A percentile compares a stretch with the other conserved stretches of the same genome.
Evolutionary conservation across 1,140 invertebrate species (phyloP).

Genomic region (Drosophila trapezifrons): DNA sequence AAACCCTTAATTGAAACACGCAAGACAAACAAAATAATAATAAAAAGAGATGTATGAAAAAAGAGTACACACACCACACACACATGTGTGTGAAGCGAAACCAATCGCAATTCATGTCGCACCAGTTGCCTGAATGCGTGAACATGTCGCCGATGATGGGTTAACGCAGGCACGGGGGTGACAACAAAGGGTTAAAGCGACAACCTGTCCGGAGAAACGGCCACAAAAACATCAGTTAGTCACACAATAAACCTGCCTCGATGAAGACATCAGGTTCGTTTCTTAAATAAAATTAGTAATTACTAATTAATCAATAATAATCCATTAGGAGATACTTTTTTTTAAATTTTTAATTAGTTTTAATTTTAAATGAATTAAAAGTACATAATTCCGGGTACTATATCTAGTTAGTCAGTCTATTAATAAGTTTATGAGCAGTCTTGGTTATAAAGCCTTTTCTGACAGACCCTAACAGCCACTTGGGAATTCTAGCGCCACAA

Average conservation of each 20-base stretch:
- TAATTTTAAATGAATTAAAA: too few relatives aligned
- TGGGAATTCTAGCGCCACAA: neutral
- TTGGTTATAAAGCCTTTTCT: too few relatives aligned
- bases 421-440: too few relatives aligned
- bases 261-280: neutral
- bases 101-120: constrained; percentile 68
- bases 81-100: constrained; percentile 52
- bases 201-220: constrained; percentile 22
- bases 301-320: too few relatives aligned
- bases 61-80: neutral
- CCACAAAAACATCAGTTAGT: constrained; percentile 4
- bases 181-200: constrained; percentile 12
- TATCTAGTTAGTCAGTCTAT: too few relatives aligned
- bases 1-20: constrained; percentile 69
- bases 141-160: neutral
- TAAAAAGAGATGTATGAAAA: constrained; percentile 3
- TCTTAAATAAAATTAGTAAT: neutral
- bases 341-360: too few relatives aligned
- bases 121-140: constrained; percentile 52
- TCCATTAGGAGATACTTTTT: too few relatives aligned
- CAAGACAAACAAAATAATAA: constrained; percentile 25
- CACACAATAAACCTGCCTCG: neutral
- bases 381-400: too few relatives aligned
- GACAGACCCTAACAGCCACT: too few relatives aligned
- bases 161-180: neutral